Conservation (phyloP, 1,140 invertebrate genomes). For the Ceratosolen fusciceps region DNA sequence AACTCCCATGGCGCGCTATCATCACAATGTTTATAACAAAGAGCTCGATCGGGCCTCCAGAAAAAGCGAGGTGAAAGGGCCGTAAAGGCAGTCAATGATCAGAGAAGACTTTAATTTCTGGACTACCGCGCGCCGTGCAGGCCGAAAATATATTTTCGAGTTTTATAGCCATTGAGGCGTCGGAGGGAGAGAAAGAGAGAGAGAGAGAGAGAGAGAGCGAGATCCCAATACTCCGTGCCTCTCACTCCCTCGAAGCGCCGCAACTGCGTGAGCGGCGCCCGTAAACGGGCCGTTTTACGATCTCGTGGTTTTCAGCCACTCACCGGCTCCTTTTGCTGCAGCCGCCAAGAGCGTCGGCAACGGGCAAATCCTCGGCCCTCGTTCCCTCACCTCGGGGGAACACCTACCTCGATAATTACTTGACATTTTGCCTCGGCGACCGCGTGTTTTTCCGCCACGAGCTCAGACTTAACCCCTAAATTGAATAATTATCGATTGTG, state of each 20-base stretch:
- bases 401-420: constrained; percentile 69
- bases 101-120: constrained; percentile 34
- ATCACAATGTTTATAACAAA: constrained; percentile 35
- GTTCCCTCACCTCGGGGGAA: constrained; percentile 50
- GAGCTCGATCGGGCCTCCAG: constrained; percentile 10
- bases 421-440: constrained; percentile 67
- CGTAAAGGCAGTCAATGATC: constrained; percentile 38
- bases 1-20: not conserved
- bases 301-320: constrained; percentile 57
- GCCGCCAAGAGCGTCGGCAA: not conserved
- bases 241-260: constrained; percentile 32
- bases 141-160: constrained; percentile 8
- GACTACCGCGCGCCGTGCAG: constrained; percentile 11
- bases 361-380: constrained; percentile 5
- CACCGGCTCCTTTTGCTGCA: constrained; percentile 58
- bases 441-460: constrained; percentile 23
- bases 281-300: constrained; percentile 66
- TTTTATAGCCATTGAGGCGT: constrained; percentile 43
- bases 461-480: not conserved
- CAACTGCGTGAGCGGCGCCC: constrained; percentile 54
- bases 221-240: not conserved
- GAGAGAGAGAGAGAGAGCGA: constrained; percentile 40
- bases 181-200: constrained; percentile 42
- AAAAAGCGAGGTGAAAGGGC: constrained; percentile 49
- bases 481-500: constrained; percentile 9